Conservation (phyloP, 2,888 invertebrate species). For the Trilocha varians region DNA sequence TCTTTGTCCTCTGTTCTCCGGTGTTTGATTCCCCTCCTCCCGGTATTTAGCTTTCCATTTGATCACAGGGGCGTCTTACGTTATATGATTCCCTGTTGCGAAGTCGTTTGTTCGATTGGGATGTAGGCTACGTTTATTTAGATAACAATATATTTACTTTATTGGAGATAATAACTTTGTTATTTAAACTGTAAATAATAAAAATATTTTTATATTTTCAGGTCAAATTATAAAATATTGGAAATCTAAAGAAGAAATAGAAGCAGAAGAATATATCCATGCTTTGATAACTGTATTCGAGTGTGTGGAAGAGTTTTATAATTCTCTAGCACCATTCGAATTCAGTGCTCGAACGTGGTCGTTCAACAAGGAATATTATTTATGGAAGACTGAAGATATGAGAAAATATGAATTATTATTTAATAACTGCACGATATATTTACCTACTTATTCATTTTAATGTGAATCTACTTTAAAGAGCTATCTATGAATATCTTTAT, state of each 20-base stretch:
- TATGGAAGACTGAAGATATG: too few relatives aligned
- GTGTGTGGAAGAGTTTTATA: slow-evolving; percentile 74
- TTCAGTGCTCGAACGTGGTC: slow-evolving; percentile 72
- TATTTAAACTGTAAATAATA: too few relatives aligned
- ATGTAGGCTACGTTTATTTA: not conserved
- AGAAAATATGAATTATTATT: too few relatives aligned
- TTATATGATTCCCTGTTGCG: not conserved
- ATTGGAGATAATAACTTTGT: too few relatives aligned
- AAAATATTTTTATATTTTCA: not conserved
- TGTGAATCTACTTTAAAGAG: too few relatives aligned
- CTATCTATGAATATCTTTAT: too few relatives aligned
- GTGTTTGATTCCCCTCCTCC: not conserved
- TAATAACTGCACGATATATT: too few relatives aligned
- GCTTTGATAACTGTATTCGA: slow-evolving; percentile 78
- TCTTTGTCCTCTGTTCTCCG: not conserved
- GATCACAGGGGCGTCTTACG: not conserved
- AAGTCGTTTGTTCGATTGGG: not conserved
- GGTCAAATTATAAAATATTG: too few relatives aligned
- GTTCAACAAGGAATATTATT: slow-evolving; percentile 16
- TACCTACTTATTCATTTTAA: too few relatives aligned
- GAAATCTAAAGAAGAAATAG: not conserved
- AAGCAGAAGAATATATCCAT: slow-evolving; percentile 24
- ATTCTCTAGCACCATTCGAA: slow-evolving; percentile 82
- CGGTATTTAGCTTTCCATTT: not conserved
- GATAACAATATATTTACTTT: too few relatives aligned